A percentile compares a stretch with the other conserved stretches of the same genome.
phyloP scores from a whole-genome alignment of 2,888 invertebrate species.

The Abrostola tripartita region DNA sequence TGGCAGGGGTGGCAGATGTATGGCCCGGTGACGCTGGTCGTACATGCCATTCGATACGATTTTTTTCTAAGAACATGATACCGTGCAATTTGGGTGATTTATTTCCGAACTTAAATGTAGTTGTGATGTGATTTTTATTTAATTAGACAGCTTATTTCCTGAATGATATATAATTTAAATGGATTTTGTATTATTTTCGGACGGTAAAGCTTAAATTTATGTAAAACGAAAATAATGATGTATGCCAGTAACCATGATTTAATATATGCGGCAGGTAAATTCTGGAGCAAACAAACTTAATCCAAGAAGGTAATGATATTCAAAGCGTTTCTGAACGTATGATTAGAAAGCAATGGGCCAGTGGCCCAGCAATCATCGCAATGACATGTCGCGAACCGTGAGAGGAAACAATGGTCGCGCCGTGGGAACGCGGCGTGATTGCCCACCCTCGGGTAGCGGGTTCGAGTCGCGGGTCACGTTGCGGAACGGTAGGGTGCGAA shows the following conservation, averaged over 20 bases:
- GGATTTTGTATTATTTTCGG: not conserved
- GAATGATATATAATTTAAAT: slow-evolving; percentile 30
- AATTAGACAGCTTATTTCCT: slow-evolving; percentile 47
- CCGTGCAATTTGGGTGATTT: slow-evolving; percentile 55
- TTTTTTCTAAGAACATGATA: slow-evolving; percentile 56
- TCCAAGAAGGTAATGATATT: slow-evolving; percentile 37
- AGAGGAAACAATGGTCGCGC: slow-evolving; percentile 77
- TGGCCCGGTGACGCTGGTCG: slow-evolving; percentile 39
- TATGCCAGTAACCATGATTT: not conserved
- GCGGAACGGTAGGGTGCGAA: slow-evolving; percentile 85
- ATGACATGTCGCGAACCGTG: slow-evolving; percentile 85
- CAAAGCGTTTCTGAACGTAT: slow-evolving; percentile 59
- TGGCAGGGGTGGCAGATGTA: slow-evolving; percentile 63
- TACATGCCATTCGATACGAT: slow-evolving; percentile 46
- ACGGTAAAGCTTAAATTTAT: not conserved
- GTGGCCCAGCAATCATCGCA: slow-evolving; percentile 75
- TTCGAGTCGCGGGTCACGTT: slow-evolving; percentile 73
- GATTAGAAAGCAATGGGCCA: slow-evolving; percentile 73
- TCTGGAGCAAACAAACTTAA: slow-evolving; percentile 15
- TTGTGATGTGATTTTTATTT: slow-evolving; percentile 38
- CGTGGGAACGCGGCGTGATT: slow-evolving; percentile 84
- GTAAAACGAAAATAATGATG: not conserved
- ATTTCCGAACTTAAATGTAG: slow-evolving; percentile 36
- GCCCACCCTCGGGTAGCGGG: slow-evolving; percentile 76
- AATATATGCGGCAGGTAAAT: slow-evolving; percentile 5